Evolutionary conservation across 2,797 vertebrate species (phyloP).

Genomic region (Cephalopachus bancanus): DNA sequence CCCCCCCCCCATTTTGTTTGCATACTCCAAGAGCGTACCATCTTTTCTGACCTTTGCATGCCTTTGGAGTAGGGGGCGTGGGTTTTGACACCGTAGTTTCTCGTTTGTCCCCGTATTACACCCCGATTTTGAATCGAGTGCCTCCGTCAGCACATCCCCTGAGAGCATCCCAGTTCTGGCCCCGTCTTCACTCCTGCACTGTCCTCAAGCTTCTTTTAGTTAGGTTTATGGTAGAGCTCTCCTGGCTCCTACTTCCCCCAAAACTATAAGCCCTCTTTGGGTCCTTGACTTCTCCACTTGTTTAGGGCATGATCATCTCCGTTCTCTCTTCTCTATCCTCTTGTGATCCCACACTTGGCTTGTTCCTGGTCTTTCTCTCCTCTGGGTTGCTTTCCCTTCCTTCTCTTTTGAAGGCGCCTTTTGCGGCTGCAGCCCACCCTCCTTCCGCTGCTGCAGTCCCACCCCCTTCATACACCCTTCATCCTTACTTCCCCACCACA

Average conservation of each 20-base stretch:
- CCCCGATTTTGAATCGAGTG: neutral
- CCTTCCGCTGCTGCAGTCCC: conserved; percentile 14
- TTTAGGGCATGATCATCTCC: neutral
- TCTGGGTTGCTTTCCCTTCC: neutral
- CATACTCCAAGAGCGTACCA: neutral
- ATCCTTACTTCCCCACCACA: neutral
- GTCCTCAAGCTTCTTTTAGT: neutral
- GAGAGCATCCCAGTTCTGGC: neutral
- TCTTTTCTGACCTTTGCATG: neutral
- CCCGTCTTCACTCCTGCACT: neutral
- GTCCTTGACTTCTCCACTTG: neutral
- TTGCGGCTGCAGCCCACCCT: conserved; percentile 37
- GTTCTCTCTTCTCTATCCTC: neutral
- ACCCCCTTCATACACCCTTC: neutral
- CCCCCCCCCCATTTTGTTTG: neutral
- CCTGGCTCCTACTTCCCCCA: neutral
- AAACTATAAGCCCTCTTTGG: neutral
- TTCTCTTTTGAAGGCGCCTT: conserved; percentile 7
- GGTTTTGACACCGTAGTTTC: neutral
- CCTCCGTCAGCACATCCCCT: neutral
- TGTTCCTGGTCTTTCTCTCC: neutral
- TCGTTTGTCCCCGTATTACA: neutral
- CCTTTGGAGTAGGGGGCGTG: neutral
- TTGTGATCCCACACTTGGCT: neutral
- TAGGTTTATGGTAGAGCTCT: neutral